Percentiles rank a stretch among this genome's conserved stretches.
Conservation (phyloP, 2,113 vertebrate species). For the Poeciliopsis occidentalis region DNA sequence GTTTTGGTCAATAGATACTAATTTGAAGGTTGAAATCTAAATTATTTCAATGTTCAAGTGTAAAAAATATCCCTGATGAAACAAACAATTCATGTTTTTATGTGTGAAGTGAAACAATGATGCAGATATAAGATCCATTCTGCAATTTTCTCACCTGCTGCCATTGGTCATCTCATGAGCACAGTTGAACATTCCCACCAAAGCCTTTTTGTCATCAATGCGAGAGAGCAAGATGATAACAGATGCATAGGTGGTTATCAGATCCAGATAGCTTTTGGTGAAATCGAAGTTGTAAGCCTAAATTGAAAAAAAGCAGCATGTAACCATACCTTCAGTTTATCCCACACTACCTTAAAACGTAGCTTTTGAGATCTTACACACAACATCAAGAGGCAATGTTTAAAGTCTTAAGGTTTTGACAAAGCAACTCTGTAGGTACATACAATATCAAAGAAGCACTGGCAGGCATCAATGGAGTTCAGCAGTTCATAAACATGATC, state of each 20-base stretch:
- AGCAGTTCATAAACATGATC: constrained; percentile 95
- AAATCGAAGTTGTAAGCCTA: constrained; percentile 90
- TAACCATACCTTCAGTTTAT: neutral
- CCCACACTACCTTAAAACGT: neutral
- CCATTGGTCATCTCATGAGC: constrained; percentile 92
- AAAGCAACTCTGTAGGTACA: constrained; percentile 62
- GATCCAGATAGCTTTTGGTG: constrained; percentile 91
- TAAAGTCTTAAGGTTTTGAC: no score
- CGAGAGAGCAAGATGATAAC: constrained; percentile 89
- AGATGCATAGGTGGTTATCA: constrained; percentile 90
- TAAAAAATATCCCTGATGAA: neutral
- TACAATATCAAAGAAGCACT: constrained; percentile 93
- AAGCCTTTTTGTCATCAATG: constrained; percentile 87
- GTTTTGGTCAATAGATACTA: no score
- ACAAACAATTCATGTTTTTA: neutral
- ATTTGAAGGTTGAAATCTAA: no score
- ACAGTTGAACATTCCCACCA: constrained; percentile 91
- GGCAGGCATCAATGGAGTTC: constrained; percentile 91
- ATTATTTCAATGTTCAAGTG: no score
- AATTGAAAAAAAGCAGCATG: constrained; percentile 18
- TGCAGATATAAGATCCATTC: no score
- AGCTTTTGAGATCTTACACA: no score
- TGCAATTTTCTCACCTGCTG: constrained; percentile 74
- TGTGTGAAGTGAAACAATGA: no score
- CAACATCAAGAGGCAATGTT: neutral